Evolutionary conservation across 2,888 invertebrate genomes (phyloP).

Genomic region (Dynastes maya): DNA sequence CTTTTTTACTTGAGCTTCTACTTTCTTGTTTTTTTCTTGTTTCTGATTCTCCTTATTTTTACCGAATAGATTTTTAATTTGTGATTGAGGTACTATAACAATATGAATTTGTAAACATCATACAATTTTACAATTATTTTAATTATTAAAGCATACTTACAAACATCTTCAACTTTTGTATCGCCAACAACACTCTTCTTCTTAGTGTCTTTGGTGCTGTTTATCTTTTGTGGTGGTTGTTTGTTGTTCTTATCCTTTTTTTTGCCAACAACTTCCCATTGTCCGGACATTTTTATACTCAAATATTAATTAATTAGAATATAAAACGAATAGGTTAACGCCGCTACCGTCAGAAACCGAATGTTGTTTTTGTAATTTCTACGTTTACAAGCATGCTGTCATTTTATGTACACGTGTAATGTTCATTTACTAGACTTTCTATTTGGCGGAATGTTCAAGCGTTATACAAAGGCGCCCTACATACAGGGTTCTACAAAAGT

Average conservation of each 20-base stretch:
- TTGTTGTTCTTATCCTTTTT: slow-evolving; percentile 74
- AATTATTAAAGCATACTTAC: slow-evolving; percentile 72
- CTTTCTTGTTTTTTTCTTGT: slow-evolving; percentile 69
- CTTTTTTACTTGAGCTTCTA: slow-evolving; percentile 64
- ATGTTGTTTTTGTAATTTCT: slow-evolving; percentile 31
- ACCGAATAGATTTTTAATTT: slow-evolving; percentile 79
- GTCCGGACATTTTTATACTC: slow-evolving; percentile 70
- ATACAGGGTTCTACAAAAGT: background rate
- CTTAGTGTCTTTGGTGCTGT: slow-evolving; percentile 73
- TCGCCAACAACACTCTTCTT: slow-evolving; percentile 72
- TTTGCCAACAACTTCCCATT: slow-evolving; percentile 83
- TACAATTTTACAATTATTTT: background rate
- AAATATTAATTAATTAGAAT: slow-evolving; percentile 28
- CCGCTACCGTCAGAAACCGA: slow-evolving; percentile 29
- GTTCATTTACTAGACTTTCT: slow-evolving; percentile 35
- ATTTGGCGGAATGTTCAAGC: slow-evolving; percentile 6
- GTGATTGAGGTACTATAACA: slow-evolving; percentile 78
- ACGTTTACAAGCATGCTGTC: slow-evolving; percentile 34
- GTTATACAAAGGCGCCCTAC: background rate
- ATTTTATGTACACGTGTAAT: slow-evolving; percentile 46
- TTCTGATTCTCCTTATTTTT: slow-evolving; percentile 77
- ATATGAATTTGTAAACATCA: slow-evolving; percentile 49
- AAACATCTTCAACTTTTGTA: slow-evolving; percentile 83
- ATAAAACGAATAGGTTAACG: slow-evolving; percentile 15
- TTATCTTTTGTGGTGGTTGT: slow-evolving; percentile 72